Evolutionary conservation across 2,113 vertebrate species (phyloP), one percentile per base, ranked within the genome.

Genomic region (Leptosomus discolor): DNA sequence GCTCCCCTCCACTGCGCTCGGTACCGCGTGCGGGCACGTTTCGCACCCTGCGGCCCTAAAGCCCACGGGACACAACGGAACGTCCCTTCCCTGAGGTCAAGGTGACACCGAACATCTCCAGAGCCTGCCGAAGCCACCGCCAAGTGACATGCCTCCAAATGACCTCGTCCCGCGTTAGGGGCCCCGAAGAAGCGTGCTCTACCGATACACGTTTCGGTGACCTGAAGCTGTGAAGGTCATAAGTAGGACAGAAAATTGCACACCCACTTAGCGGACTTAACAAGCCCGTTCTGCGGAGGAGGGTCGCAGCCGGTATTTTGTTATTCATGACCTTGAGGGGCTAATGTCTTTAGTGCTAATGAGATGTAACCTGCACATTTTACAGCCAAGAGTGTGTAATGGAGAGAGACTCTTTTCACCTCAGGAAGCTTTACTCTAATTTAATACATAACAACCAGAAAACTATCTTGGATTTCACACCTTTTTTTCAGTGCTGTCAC

Each of bases 11-110:
- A 4, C 8, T 5, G 24, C 24, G 21, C 7, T 34, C 5, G 2
- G n/a, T 6, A 11, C 9, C 1, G 3, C 23, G 2, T 9, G 18
- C 5, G 2, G 2, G 11, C 12, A 3, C 5, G 0, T 26, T 22
- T 53, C 46, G n/a, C 46, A 48, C 16, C 39, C n/a, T 6, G 7
- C 2, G 5, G 19, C 11, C 41, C 84, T 22, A n/a, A 41, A 30
- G 6, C 43, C 64, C 26, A 1, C 1, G n/a, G 64, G n/a, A 24
- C 26, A 26, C 58, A n/a, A 5, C 51, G 2, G 15, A 15, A 12
- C 22, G 2, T 4, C 61, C n/a, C 32, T 32, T 22, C 5, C 3
- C 12, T 7, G 4, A 8, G 39, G 13, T 26, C 53, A 20, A 4
- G 18, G 5, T 7, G 32, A 69, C 64, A 45, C 32, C 34, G 48